Base-by-base conservation (phyloP, 2,888 invertebrate genomes). In the Leucoma salicis region DNA sequence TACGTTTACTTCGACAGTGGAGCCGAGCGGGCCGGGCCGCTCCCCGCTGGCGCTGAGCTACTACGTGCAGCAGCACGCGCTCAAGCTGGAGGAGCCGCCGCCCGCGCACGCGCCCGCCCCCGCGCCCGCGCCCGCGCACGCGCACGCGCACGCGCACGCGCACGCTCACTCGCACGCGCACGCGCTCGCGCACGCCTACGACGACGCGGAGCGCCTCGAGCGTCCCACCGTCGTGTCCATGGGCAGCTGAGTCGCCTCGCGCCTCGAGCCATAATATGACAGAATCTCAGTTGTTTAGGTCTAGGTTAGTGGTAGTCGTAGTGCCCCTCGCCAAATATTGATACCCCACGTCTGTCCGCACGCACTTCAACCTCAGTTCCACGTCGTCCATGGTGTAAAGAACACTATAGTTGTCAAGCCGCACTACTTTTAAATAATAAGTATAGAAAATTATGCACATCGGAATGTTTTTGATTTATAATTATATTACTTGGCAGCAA, bases 211-310 rank as follows among this genome's bases (percentile, higher is more conserved):
- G 38, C 88, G 88, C 24, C 68, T 81, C 39, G 91, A 91, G 15
- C 84, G 91, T 44, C 84, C 90, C 50, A 87, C 90, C 42, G 91
- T 91, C 44, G 91, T 91, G 18, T 90, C 91, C 46, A 71, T 91
- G 67, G 84, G 82, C 70, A 85, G 86, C 78, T 86, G 82, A 84
- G 72, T 60, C 40, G 78, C 36, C 27, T 1, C 27, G 3, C 45
- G 45, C 25, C 31, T 15, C 37, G 39, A 38, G 32, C 16, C 44
- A 32, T 46, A 58, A 55, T 54, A 56, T 57, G 53, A 58, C 53
- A 73, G 82, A 82, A 82, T 82, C 82, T 82, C 82, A 82, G 58
- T 82, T 72, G 71, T 62, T 56, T 76, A 73, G 69, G 62, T 60
- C 51, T 54, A 49, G 51, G 45, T 34, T 63, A 60, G 54, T 43